Evolutionary conservation across 2,797 vertebrate genomes (phyloP).

Genomic region (Neomorphus geoffroyi): DNA sequence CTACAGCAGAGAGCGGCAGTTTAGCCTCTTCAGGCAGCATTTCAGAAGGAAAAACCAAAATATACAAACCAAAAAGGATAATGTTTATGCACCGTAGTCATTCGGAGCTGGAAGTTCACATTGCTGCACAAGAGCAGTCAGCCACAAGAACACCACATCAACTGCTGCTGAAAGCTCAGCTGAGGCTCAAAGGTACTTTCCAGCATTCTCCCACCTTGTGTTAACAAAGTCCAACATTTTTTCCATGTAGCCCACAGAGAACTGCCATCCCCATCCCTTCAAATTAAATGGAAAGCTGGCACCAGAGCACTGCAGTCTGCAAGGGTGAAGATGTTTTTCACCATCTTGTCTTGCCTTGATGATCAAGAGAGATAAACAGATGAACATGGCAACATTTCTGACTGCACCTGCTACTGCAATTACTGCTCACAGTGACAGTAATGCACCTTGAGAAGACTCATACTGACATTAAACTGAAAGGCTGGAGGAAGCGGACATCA

Average conservation of each 20-base stretch:
- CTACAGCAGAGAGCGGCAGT: background rate
- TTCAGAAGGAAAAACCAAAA: background rate
- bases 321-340: background rate
- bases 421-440: background rate
- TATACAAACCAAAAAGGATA: background rate
- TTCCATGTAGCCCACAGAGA: background rate
- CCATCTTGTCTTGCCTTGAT: background rate
- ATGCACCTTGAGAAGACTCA: background rate
- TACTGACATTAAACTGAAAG: background rate
- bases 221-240: background rate
- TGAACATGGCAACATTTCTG: background rate
- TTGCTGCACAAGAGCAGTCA: background rate
- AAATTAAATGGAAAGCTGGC: conserved; percentile 6
- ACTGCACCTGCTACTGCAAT: background rate
- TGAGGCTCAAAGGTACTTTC: background rate
- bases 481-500: background rate
- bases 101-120: background rate
- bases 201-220: background rate
- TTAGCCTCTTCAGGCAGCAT: background rate
- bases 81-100: background rate
- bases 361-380: conserved; percentile 13
- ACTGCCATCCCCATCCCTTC: background rate
- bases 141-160: background rate
- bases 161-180: background rate
- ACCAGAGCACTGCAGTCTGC: background rate